These are phyloP conservation scores for Pseudococcus viburni DNA, from an alignment of 2,888 invertebrate species.

Conservation along the genomic window DNA sequence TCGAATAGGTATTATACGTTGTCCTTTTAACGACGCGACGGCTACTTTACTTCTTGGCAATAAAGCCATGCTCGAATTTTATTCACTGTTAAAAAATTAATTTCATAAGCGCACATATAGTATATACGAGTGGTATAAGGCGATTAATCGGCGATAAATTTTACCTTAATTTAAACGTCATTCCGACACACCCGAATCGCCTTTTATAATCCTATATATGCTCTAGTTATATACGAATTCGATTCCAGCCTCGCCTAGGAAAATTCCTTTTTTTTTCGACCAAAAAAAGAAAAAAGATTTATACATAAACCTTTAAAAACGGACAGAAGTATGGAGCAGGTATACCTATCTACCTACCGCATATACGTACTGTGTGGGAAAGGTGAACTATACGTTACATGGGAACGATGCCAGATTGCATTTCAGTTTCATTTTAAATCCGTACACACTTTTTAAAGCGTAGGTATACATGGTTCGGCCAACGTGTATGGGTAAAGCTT, in stretches of 20 bases:
- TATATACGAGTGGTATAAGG: background rate
- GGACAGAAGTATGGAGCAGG: background rate
- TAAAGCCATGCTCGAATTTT: slow-evolving; percentile 30
- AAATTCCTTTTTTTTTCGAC: background rate
- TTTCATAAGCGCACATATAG: slow-evolving; percentile 31
- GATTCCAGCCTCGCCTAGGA: background rate
- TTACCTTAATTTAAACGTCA: slow-evolving; percentile 31
- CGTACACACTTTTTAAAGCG: slow-evolving; percentile 32
- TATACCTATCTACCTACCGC: background rate
- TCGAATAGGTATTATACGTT: slow-evolving; percentile 31
- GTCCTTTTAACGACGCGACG: slow-evolving; percentile 47
- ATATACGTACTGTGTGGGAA: background rate
- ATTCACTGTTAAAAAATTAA: slow-evolving; percentile 47
- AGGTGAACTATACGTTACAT: slow-evolving; percentile 41
- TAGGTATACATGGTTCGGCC: background rate
- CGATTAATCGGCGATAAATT: slow-evolving; percentile 50
- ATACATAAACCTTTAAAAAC: slow-evolving; percentile 38
- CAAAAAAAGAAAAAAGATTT: slow-evolving; percentile 23
- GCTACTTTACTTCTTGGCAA: slow-evolving; percentile 43
- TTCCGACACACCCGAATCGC: slow-evolving; percentile 9
- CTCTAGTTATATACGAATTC: background rate
- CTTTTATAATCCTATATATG: slow-evolving; percentile 25
- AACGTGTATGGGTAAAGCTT: slow-evolving; percentile 26
- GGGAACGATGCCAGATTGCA: slow-evolving; percentile 53
- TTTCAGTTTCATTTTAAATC: slow-evolving; percentile 55